A percentile compares a stretch with the other conserved stretches of the same genome.
phyloP scores from a whole-genome alignment of 2,113 vertebrate genomes.

The Anhinga anhinga region DNA sequence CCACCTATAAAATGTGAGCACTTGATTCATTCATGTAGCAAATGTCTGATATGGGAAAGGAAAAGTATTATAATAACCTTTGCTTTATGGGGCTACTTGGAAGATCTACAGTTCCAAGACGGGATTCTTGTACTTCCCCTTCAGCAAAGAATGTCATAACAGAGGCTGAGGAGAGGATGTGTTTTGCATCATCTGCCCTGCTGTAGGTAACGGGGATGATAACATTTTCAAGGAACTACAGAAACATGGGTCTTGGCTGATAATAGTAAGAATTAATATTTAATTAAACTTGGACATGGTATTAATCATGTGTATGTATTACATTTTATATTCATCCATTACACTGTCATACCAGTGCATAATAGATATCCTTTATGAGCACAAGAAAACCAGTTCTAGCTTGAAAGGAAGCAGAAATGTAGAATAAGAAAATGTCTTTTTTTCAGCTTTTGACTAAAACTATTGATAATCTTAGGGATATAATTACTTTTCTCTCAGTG shows the following conservation, averaged over 20 bases:
- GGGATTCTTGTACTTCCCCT: background rate
- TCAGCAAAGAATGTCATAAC: background rate
- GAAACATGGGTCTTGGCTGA: background rate
- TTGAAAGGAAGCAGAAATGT: background rate
- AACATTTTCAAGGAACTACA: background rate
- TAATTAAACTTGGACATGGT: background rate
- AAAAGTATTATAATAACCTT: background rate
- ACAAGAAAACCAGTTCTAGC: background rate
- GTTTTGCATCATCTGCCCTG: background rate
- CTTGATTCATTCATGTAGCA: background rate
- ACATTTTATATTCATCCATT: background rate
- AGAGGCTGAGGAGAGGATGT: background rate
- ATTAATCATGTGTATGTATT: background rate
- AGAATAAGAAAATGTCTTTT: background rate
- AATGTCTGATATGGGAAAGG: background rate
- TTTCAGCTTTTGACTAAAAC: background rate
- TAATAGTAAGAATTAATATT: slow-evolving; percentile 14
- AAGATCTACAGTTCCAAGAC: background rate
- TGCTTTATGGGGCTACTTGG: background rate
- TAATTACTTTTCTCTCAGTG: background rate
- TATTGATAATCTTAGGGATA: background rate
- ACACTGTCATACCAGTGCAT: background rate
- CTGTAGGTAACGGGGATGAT: background rate
- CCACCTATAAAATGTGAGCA: background rate
- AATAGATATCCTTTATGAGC: background rate